Conservation (phyloP, 2,797 vertebrate genomes). For the Myotis findleyi region DNA sequence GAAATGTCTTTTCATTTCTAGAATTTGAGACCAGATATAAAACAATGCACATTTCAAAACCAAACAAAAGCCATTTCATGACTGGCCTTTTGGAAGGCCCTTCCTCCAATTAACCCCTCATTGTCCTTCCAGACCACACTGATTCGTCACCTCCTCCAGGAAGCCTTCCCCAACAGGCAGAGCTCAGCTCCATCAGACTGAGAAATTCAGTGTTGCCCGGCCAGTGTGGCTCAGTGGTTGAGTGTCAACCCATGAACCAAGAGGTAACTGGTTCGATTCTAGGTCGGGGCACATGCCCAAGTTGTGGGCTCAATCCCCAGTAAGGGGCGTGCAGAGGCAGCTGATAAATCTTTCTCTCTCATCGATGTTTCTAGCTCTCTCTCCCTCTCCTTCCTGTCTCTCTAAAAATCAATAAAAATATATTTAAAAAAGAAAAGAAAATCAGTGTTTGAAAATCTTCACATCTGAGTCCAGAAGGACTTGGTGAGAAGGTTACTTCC, state of each 20-base stretch:
- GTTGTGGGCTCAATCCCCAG: too few species aligned
- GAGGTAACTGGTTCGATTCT: too few species aligned
- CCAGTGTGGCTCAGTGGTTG: too few species aligned
- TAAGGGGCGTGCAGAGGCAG: too few species aligned
- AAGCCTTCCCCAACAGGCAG: not conserved
- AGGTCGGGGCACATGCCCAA: too few species aligned
- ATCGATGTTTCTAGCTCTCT: too few species aligned
- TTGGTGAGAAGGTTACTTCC: not conserved
- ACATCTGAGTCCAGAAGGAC: not conserved
- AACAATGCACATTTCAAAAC: not conserved
- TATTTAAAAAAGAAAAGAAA: not conserved
- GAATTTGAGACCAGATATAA: constrained; percentile 30
- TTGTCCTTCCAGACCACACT: not conserved
- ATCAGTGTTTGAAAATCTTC: not conserved
- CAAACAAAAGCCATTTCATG: not conserved
- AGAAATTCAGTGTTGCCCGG: not conserved
- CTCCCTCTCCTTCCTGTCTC: too few species aligned
- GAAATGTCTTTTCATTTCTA: constrained; percentile 11
- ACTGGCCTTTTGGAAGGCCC: not conserved
- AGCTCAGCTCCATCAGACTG: not conserved
- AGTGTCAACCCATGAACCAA: too few species aligned
- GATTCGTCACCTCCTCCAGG: not conserved
- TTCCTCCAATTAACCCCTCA: not conserved
- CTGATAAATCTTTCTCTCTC: too few species aligned
- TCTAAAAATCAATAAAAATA: too few species aligned